Conservation (phyloP, 2,888 invertebrate species). For the Cephus rjabovi region DNA sequence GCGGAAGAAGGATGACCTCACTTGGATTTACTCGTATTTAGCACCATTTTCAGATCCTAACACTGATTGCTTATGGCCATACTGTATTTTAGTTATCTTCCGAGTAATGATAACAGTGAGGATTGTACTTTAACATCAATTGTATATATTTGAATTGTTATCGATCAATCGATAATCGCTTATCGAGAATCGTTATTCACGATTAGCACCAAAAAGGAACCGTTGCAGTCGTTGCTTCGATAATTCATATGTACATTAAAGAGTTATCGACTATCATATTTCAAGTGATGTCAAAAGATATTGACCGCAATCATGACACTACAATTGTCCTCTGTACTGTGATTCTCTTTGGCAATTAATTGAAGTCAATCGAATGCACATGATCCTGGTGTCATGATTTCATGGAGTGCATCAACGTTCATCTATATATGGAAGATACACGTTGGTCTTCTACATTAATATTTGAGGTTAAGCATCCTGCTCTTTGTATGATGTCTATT, state of each 20-base stretch:
- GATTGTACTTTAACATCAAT: not conserved
- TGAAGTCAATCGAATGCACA: slow-evolving; percentile 4
- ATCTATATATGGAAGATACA: not conserved
- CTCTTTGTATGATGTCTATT: not conserved
- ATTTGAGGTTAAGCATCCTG: not conserved
- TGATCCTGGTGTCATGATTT: slow-evolving; percentile 6
- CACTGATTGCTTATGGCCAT: not conserved
- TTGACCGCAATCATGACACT: slow-evolving; percentile 9
- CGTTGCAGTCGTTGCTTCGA: not conserved
- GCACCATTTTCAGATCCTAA: not conserved
- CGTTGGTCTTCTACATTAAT: not conserved
- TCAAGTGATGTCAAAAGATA: slow-evolving; percentile 18
- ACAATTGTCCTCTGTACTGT: not conserved
- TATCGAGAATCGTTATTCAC: not conserved
- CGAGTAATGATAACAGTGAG: not conserved
- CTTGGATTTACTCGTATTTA: not conserved
- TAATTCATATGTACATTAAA: not conserved
- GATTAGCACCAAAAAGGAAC: not conserved
- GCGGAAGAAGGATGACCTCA: not conserved
- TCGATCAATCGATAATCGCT: not conserved
- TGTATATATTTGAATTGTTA: not conserved
- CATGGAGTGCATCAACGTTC: not conserved
- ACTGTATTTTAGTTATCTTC: not conserved
- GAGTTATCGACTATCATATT: not conserved
- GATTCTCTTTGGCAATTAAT: not conserved